A percentile compares a stretch with the other conserved stretches of the same genome.
Conservation (phyloP, 2,113 vertebrate species). For the Podarcis muralis region DNA sequence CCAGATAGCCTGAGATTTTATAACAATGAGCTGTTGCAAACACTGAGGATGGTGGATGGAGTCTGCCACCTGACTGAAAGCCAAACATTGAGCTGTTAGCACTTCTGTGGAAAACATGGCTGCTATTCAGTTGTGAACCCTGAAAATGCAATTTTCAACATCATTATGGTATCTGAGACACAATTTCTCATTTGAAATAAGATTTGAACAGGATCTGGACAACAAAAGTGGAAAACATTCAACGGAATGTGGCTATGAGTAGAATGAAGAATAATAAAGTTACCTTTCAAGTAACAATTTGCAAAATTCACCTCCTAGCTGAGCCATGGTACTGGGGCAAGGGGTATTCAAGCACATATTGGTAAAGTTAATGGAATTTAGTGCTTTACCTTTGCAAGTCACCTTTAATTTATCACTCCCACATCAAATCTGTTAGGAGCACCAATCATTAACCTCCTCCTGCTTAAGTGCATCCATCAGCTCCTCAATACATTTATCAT, state of each 20-base stretch:
- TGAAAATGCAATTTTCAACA: not conserved
- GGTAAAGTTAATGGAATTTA: slow-evolving; percentile 36
- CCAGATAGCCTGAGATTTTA: not conserved
- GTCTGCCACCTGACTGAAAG: not conserved
- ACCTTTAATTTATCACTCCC: slow-evolving; percentile 53
- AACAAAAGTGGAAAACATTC: not conserved
- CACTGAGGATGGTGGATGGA: not conserved
- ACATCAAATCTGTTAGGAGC: slow-evolving; percentile 49
- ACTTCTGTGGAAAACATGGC: not conserved
- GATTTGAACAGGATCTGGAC: not conserved
- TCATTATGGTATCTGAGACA: not conserved
- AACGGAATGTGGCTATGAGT: not conserved
- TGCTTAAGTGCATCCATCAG: slow-evolving; percentile 46
- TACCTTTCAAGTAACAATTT: slow-evolving; percentile 23
- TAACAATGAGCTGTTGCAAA: not conserved
- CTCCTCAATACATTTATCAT: slow-evolving; percentile 40
- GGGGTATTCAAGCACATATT: not conserved
- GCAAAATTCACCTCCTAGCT: not conserved
- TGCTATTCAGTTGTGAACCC: slow-evolving; percentile 10
- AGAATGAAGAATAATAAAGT: not conserved
- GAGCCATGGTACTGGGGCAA: not conserved
- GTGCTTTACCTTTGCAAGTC: slow-evolving; percentile 43
- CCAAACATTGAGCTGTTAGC: not conserved
- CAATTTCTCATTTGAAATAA: slow-evolving; percentile 5
- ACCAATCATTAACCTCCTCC: slow-evolving; percentile 44